A percentile compares a stretch with the other conserved stretches of the same genome.
These are phyloP conservation scores for Triops cancriformis DNA, from an alignment of 1,140 invertebrate species.

Conservation along the genomic window DNA sequence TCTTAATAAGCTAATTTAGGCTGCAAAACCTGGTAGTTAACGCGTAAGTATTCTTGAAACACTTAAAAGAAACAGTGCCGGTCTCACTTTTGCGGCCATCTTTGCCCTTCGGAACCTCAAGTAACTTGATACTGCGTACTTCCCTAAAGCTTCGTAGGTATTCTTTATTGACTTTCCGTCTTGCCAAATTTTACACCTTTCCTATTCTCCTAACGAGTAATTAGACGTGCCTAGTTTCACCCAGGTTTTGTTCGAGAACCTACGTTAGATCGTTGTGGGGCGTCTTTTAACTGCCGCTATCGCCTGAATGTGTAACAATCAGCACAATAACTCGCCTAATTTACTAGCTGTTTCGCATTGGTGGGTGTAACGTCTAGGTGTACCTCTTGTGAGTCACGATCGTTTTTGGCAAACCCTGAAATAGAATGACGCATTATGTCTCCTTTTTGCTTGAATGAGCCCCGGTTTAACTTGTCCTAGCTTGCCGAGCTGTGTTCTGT, in stretches of 20 bases:
- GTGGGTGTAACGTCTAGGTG: not conserved
- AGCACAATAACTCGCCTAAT: not conserved
- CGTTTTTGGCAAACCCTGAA: not conserved
- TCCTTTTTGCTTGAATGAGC: not conserved
- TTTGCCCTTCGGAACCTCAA: not conserved
- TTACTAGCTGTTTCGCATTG: not conserved
- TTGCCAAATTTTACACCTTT: not conserved
- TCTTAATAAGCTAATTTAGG: not conserved
- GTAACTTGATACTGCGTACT: not conserved
- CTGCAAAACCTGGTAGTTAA: not conserved
- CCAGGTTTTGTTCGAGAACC: not conserved
- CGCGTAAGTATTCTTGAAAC: not conserved
- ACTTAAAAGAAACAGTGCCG: not conserved
- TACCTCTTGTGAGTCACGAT: not conserved
- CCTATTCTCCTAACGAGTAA: not conserved
- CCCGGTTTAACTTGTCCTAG: not conserved
- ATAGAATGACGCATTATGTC: conserved; percentile 7
- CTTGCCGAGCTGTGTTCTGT: not conserved
- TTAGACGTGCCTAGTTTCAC: not conserved
- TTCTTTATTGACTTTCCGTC: not conserved
- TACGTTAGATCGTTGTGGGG: not conserved
- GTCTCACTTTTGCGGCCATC: not conserved
- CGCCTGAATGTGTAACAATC: not conserved
- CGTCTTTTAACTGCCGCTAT: not conserved
- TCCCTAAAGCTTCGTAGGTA: not conserved